Conservation (phyloP, 2,797 vertebrate species). For the Varecia variegata region DNA sequence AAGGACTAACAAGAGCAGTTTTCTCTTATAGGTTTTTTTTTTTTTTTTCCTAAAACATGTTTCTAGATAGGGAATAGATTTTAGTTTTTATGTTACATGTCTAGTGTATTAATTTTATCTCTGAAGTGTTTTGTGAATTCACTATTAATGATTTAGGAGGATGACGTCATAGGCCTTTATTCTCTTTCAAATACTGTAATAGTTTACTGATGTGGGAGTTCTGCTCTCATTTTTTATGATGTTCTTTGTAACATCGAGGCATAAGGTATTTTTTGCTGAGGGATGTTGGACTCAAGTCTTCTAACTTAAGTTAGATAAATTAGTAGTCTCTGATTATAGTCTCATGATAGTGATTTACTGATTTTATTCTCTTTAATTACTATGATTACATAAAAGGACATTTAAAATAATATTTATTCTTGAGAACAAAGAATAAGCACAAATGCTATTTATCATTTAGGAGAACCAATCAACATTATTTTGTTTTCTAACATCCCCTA, state of each 20-base stretch:
- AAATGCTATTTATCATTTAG: neutral
- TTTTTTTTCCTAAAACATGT: neutral
- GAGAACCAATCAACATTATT: neutral
- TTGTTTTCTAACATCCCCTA: neutral
- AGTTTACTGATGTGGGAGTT: conserved; percentile 58
- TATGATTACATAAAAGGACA: neutral
- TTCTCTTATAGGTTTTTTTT: neutral
- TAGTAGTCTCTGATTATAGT: neutral
- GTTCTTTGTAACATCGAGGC: conserved; percentile 53
- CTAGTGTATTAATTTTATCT: conserved; percentile 47
- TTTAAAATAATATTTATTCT: neutral
- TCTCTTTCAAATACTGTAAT: neutral
- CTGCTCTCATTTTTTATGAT: conserved; percentile 47
- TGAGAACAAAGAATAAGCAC: neutral
- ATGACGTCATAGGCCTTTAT: neutral
- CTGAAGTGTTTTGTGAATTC: conserved; percentile 59
- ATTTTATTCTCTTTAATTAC: conserved; percentile 37
- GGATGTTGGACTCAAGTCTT: conserved; percentile 45
- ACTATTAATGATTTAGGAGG: neutral
- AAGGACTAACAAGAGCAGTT: neutral
- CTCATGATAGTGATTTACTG: neutral
- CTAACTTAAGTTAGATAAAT: conserved; percentile 67
- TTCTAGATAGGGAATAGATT: neutral
- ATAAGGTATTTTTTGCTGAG: conserved; percentile 46
- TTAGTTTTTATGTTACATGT: neutral